These are phyloP conservation scores for Zaprionus kolodkinae DNA, from an alignment of 1,140 invertebrate genomes.

Conservation along the genomic window DNA sequence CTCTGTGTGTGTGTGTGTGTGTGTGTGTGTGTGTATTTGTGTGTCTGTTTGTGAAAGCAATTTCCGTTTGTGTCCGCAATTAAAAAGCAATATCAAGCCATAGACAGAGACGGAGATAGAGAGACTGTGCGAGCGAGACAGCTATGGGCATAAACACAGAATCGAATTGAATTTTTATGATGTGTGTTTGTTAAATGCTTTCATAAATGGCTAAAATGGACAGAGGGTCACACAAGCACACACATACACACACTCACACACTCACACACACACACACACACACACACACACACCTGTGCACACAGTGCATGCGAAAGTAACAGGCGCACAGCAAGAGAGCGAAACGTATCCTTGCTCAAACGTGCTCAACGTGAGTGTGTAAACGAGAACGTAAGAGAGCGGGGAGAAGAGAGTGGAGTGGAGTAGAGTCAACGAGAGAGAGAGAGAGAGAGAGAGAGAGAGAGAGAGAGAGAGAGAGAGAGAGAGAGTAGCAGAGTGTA, in stretches of 20 bases:
- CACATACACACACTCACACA: conserved; percentile 4
- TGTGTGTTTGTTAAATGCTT: conserved; percentile 81
- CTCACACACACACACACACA: not conserved
- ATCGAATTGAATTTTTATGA: conserved; percentile 80
- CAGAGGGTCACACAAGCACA: conserved; percentile 3
- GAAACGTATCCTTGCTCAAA: not conserved
- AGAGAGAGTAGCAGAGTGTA: not conserved
- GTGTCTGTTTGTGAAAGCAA: conserved; percentile 66
- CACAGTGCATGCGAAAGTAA: conserved; percentile 47
- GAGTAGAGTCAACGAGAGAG: not conserved
- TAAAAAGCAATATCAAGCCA: conserved; percentile 79
- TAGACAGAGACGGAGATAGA: conserved; percentile 5
- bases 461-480: not conserved
- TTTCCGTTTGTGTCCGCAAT: conserved; percentile 81
- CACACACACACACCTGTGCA: conserved; percentile 8
- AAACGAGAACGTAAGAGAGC: not conserved
- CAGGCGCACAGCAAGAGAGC: conserved; percentile 52
- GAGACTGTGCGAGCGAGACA: not conserved
- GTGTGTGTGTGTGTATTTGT: conserved; percentile 29
- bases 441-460: not conserved
- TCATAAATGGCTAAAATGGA: conserved; percentile 72
- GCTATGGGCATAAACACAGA: conserved; percentile 66
- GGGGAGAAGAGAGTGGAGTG: not conserved
- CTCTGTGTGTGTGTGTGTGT: conserved; percentile 24
- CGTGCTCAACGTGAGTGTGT: no score